These are phyloP conservation scores for Stomatorhinus walkeri DNA, from an alignment of 2,797 vertebrate genomes.

Conservation along the genomic window DNA sequence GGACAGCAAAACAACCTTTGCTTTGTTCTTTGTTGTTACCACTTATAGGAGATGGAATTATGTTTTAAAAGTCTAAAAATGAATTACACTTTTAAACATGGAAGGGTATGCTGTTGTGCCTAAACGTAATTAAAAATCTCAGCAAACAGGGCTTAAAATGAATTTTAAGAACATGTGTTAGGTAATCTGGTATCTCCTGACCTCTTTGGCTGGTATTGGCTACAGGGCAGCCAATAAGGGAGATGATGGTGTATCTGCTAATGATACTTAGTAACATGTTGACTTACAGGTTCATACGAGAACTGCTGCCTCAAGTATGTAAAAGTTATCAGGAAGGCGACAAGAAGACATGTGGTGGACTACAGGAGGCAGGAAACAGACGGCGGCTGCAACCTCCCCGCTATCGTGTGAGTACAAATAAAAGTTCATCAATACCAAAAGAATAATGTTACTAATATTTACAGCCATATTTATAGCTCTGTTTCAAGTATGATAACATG, in stretches of 20 bases:
- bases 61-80: neutral
- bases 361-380: slow-evolving; percentile 54
- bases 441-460: neutral
- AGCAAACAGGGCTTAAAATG: neutral
- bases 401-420: slow-evolving; percentile 52
- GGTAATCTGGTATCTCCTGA: neutral
- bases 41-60: neutral
- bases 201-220: neutral
- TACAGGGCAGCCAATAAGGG: neutral
- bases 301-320: slow-evolving; percentile 63
- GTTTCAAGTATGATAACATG: neutral
- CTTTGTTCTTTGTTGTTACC: neutral
- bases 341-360: slow-evolving; percentile 14
- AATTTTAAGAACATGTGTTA: neutral
- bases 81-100: neutral
- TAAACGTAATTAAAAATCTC: neutral
- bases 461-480: neutral
- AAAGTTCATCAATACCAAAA: neutral
- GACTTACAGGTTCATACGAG: slow-evolving; percentile 52
- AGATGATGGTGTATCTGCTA: neutral
- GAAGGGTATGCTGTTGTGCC: neutral
- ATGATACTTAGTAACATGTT: neutral
- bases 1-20: neutral
- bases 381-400: slow-evolving; percentile 63
- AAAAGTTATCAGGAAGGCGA: rapidly evolving